Evolutionary conservation across 2,797 vertebrate genomes (phyloP).

Genomic region (Capromys pilorides): DNA sequence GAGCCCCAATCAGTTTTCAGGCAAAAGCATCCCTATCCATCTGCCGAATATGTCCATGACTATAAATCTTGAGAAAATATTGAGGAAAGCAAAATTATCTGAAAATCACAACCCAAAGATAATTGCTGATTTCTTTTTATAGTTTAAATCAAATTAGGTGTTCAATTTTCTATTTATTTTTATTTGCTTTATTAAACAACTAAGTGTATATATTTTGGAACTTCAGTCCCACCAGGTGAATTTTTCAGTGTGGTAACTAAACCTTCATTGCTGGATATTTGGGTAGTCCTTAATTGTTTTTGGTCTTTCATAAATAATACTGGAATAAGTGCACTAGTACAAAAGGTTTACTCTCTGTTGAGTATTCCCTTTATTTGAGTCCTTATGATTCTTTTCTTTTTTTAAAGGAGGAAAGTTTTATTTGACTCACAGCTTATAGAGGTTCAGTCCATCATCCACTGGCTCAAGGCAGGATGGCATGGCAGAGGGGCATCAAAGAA

Average conservation of each 20-base stretch:
- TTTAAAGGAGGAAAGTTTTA: too few relatives aligned
- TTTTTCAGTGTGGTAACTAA: neutral
- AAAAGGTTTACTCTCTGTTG: constrained; percentile 30
- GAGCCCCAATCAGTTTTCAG: neutral
- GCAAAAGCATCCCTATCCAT: neutral
- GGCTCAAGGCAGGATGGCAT: too few relatives aligned
- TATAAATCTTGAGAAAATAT: constrained; percentile 44
- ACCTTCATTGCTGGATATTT: neutral
- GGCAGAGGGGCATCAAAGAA: too few relatives aligned
- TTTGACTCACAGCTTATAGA: too few relatives aligned
- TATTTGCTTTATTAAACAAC: constrained; percentile 8
- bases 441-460: too few relatives aligned
- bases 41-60: neutral
- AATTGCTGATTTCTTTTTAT: neutral
- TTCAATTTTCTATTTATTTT: constrained; percentile 24
- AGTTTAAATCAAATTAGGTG: constrained; percentile 12
- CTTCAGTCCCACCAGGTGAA: neutral
- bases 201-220: neutral
- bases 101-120: constrained; percentile 12
- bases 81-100: constrained; percentile 52
- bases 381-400: neutral
- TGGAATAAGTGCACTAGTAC: neutral
- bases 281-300: neutral
- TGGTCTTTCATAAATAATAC: neutral
- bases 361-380: neutral